phyloP scores from a whole-genome alignment of 2,888 invertebrate species.

The Diarsia mendica region DNA sequence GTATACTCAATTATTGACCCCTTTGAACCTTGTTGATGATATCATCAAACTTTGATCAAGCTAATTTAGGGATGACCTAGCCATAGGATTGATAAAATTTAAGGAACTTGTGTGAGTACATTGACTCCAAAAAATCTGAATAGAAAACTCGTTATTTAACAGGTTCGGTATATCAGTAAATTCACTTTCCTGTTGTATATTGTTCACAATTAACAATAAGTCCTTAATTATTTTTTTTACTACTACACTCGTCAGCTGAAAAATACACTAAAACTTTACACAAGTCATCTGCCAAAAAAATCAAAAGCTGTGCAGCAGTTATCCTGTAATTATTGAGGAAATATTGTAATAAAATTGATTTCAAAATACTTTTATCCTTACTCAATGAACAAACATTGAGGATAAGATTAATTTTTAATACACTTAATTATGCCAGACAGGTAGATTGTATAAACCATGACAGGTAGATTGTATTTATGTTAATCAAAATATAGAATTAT shows the following conservation, averaged over 20 bases:
- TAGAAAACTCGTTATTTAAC: constrained; percentile 24
- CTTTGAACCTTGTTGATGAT: constrained; percentile 28
- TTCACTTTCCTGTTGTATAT: not conserved
- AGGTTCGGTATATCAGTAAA: constrained; percentile 4
- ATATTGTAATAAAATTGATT: constrained; percentile 1
- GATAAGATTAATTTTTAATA: not conserved
- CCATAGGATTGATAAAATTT: not conserved
- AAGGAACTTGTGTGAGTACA: not conserved
- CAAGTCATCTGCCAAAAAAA: not conserved
- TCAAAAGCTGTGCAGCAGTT: constrained; percentile 4
- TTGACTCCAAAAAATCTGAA: constrained; percentile 5
- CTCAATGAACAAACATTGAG: not conserved
- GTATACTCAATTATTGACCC: constrained; percentile 40
- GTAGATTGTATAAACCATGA: not conserved
- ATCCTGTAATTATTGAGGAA: constrained; percentile 19
- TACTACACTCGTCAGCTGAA: not conserved
- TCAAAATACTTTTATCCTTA: not conserved
- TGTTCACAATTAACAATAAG: too few species aligned
- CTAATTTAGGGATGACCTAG: not conserved
- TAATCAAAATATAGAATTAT: not conserved
- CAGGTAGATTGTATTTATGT: not conserved
- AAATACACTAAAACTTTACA: not conserved
- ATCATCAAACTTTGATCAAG: constrained; percentile 13
- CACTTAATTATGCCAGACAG: not conserved
- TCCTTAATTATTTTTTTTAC: too few species aligned